Conservation (phyloP, 2,113 vertebrate genomes). For the Chauna torquata region DNA sequence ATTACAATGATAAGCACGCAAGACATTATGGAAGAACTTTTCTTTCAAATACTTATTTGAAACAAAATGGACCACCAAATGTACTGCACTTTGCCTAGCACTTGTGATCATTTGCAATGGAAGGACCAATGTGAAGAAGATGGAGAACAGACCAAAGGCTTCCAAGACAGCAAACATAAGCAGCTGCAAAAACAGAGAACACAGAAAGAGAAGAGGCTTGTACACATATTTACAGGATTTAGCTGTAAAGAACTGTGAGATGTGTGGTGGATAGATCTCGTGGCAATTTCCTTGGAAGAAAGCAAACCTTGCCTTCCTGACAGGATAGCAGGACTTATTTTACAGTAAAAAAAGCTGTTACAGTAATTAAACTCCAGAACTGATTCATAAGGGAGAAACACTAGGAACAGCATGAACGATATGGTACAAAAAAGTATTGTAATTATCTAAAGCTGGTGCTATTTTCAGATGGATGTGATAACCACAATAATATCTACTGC, state of each 20-base stretch:
- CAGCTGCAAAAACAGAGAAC: background rate
- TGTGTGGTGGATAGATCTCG: background rate
- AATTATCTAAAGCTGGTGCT: background rate
- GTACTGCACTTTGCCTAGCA: rapidly evolving
- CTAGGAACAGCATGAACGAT: background rate
- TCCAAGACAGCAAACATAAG: background rate
- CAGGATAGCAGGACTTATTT: background rate
- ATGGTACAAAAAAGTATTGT: background rate
- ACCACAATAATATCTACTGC: background rate
- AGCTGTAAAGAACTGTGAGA: background rate
- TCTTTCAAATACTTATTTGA: background rate
- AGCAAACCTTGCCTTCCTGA: background rate
- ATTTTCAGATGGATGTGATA: background rate
- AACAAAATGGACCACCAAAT: background rate
- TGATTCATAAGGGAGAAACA: background rate
- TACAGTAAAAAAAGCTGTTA: background rate
- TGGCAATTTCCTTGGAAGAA: background rate
- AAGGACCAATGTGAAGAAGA: background rate
- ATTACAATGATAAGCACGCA: background rate
- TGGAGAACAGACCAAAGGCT: background rate
- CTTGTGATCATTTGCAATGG: background rate
- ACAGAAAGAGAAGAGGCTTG: background rate
- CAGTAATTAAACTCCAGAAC: background rate
- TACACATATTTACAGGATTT: background rate
- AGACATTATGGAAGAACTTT: background rate